Evolutionary conservation across 37 sponge, comb jelly and placozoan genomes (phyloP), one percentile per base, ranked within the genome.

Genomic region (Hexactinellida sp.): DNA sequence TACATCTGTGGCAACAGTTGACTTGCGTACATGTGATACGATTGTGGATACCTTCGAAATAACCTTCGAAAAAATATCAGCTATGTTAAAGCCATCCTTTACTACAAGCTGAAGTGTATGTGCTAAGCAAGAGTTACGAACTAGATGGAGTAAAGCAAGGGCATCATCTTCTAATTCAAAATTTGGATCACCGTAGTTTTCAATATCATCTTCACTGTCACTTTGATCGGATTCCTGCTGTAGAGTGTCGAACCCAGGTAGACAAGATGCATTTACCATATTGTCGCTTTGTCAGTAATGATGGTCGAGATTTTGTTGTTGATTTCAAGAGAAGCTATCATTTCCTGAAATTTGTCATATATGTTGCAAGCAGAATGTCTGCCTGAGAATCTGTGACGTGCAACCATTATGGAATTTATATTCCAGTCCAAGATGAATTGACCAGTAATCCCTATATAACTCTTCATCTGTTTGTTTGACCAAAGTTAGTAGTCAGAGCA

Each of bases 51-150:
- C 87, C 38, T 87, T 87, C 39, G 38, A 39, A 25, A 87, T 39
- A 83, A 87, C 83, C 83, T 83, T 87, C 36, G 76, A 37, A 25
- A 87, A 38, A 83, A 41, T 38, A 24, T 41, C 51, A 38, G 87
- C 87, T 83, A 82, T 32, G 39, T 87, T 87, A 25, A 87, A 38
- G 36, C 83, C 87, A 82, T 87, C 83, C 34, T 87, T 87, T n/a
- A 87, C 83, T 37, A 87, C 87, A 37, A 87, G 71, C 28, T 87
- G 87, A 37, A 87, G 83, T 36, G 87, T 38, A 83, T 87, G 83
- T 38, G 87, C 83, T 36, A 87, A 87, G 38, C 87, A 87, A 25
- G 87, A 38, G 36, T 30, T 38, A 37, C 82, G 87, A 63, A 63
- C 38, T 84, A 36, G 76, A 63, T 7, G 54, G 76, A 63, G 76